These are phyloP conservation scores for Pardalotus punctatus DNA, from an alignment of 2,113 vertebrate species.

Conservation along the genomic window DNA sequence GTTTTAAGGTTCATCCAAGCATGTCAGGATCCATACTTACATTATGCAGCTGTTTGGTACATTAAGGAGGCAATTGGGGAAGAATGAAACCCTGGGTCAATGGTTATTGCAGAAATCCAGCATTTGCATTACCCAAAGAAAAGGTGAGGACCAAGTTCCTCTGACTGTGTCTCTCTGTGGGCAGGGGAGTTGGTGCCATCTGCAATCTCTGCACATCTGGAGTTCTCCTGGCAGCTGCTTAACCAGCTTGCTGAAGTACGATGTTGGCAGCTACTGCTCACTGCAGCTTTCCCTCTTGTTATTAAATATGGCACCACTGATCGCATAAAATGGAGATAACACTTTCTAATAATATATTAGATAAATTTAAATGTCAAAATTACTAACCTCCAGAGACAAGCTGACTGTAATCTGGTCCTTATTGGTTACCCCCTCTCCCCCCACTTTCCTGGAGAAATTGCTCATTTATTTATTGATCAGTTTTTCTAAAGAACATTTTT, in stretches of 20 bases:
- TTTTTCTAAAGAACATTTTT: background rate
- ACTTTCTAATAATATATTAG: background rate
- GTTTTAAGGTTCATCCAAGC: background rate
- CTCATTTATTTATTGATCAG: background rate
- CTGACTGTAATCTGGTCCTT: background rate
- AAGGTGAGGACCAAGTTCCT: background rate
- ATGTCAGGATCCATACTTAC: background rate
- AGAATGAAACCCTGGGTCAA: background rate
- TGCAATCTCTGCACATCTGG: background rate
- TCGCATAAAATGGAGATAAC: background rate
- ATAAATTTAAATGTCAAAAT: background rate
- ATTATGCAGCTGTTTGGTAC: rapidly evolving
- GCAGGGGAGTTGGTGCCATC: background rate
- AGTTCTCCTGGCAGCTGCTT: background rate
- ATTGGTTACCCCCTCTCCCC: background rate
- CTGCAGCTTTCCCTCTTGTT: background rate
- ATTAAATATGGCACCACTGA: background rate
- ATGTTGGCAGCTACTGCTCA: background rate
- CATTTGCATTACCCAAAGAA: background rate
- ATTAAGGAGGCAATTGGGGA: background rate
- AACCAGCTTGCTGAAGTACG: background rate
- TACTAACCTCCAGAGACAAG: background rate
- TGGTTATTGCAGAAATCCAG: background rate
- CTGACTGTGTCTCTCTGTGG: background rate
- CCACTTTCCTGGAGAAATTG: background rate